phyloP scores from a whole-genome alignment of 1,140 invertebrate genomes.

The Dreissena polymorpha region DNA sequence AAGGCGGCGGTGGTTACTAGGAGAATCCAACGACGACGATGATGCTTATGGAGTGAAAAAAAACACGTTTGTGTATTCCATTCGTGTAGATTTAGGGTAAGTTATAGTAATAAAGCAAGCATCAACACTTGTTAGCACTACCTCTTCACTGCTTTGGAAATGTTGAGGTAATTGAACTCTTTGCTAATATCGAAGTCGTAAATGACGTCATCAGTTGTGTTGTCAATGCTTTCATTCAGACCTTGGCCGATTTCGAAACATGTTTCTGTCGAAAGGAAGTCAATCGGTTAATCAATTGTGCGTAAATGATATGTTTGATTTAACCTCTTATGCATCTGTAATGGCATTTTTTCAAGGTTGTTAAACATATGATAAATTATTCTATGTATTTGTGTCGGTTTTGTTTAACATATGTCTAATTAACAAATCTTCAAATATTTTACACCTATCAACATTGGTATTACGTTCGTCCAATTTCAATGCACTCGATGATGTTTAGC shows the following conservation, averaged over 20 bases:
- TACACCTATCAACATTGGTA: neutral
- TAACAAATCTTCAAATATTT: neutral
- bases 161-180: constrained; percentile 17
- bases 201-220: neutral
- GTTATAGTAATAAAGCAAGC: neutral
- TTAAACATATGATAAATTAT: neutral
- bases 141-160: constrained; percentile 33
- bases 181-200: constrained; percentile 17
- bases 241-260: constrained; percentile 11
- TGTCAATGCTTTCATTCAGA: neutral
- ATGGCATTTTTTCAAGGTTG: too few species aligned
- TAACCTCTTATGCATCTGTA: too few species aligned
- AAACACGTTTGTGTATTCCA: neutral
- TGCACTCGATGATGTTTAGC: neutral
- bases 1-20: neutral
- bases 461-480: too few species aligned
- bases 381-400: neutral
- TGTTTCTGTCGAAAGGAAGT: constrained; percentile 9
- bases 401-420: neutral
- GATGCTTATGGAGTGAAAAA: neutral
- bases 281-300: neutral
- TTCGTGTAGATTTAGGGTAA: neutral
- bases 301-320: neutral
- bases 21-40: neutral
- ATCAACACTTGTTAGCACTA: neutral